Base-by-base conservation (phyloP, 2,797 vertebrate species). In the Hippoglossus hippoglossus region DNA sequence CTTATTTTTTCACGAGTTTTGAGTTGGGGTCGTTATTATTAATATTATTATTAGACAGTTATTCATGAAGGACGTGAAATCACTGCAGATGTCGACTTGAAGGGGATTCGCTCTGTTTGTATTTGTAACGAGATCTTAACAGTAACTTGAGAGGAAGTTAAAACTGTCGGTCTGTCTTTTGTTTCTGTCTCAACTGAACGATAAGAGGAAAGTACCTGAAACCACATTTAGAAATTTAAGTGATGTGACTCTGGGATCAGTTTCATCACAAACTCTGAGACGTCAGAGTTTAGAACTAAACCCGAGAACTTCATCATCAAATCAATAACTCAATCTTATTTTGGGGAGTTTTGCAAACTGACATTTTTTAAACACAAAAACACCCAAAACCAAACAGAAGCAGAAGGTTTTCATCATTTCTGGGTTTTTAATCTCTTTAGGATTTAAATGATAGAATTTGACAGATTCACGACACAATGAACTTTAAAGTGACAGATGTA, bases 191-290 rank as follows among this genome's bases (percentile, higher is more conserved):
- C 57, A 72, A 18, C 61, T 66, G 79, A 46, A 63, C 66, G 2
- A 34, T 9, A 11, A 19, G n/a, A 57, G 81, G 73, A 65, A 83
- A 83, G 72, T 68, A 77, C 80, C 81, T 61, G 63, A 77, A 83
- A 77, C 59, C 79, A 67, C 62, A 28, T 64, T 25, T 6, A 22
- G 11, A 77, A 22, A 22, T 72, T 22, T 12, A 26, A 5, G 18
- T n/a, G 22, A 1, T 2, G n/a, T 3, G 4, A 57, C 10, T 39
- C 15, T 41, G 19, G 5, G 36, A 34, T 34, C 31, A 11, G 31
- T 34, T 34, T 34, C 31, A 11, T n/a, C 59, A 62, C 59, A 60
- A 74, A 15, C 50, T 9, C 11, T 52, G 22, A 24, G 2, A 34
- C 31, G 5, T 10, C 47, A 50, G 16, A 47, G 18, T 8, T 8